phyloP scores from a whole-genome alignment of 2,888 invertebrate species.

The Gymnosoma rotundatum region DNA sequence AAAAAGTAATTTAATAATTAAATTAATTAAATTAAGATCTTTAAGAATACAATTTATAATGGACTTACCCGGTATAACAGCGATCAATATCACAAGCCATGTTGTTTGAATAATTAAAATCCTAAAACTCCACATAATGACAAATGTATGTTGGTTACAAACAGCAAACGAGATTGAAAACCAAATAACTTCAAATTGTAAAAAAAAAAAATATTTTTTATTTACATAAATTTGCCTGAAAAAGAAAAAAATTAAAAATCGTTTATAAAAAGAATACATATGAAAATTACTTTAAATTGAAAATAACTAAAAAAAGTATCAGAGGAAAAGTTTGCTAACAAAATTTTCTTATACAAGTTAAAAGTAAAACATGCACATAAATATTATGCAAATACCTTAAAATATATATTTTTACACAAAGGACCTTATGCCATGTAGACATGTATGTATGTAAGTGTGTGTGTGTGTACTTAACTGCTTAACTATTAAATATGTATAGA shows the following conservation, averaged over 20 bases:
- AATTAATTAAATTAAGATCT: too few relatives aligned
- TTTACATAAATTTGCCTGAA: conserved; percentile 16
- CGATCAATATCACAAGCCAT: neutral
- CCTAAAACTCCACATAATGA: conserved; percentile 53
- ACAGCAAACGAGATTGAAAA: conserved; percentile 6
- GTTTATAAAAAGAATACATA: neutral
- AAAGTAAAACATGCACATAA: neutral
- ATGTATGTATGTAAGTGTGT: too few relatives aligned
- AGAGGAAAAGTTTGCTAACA: neutral
- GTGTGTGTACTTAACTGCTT: conserved; percentile 9
- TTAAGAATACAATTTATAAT: too few relatives aligned
- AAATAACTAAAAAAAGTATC: neutral
- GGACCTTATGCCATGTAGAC: neutral
- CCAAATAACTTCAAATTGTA: neutral
- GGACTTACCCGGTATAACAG: conserved; percentile 55
- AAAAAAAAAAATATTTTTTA: neutral
- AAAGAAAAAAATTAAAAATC: conserved; percentile 7
- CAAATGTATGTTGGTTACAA: neutral
- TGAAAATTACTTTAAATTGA: conserved; percentile 20
- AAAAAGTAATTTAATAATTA: too few relatives aligned
- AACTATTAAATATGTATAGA: conserved; percentile 6
- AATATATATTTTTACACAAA: neutral
- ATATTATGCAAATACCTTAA: neutral
- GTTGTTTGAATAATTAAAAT: neutral
- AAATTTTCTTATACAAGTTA: conserved; percentile 9